These are phyloP conservation scores for Parotia lawesii DNA, from an alignment of 2,113 vertebrate species.

Conservation along the genomic window DNA sequence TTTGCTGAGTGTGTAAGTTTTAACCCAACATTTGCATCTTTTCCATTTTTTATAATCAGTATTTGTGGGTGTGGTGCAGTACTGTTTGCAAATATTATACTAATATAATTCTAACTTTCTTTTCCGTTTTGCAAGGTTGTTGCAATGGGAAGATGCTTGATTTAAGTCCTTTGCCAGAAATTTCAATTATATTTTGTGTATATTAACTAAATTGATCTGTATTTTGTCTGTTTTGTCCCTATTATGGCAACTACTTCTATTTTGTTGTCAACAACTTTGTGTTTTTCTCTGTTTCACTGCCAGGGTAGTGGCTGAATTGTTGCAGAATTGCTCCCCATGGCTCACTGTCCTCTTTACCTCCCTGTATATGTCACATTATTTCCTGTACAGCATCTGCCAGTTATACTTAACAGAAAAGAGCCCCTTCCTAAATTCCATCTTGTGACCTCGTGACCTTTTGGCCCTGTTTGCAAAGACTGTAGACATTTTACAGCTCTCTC, in stretches of 20 bases:
- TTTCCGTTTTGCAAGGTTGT: not conserved
- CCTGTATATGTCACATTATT: not conserved
- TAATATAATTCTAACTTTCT: not conserved
- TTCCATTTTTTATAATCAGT: not conserved
- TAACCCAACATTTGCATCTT: not conserved
- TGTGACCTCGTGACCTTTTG: not conserved
- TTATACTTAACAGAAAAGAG: not conserved
- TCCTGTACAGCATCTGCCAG: not conserved
- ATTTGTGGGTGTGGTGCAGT: not conserved
- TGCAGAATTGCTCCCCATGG: not conserved
- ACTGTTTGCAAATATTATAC: not conserved
- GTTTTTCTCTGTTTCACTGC: not conserved
- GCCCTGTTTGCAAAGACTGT: not conserved
- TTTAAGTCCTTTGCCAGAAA: not conserved
- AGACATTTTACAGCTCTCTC: not conserved
- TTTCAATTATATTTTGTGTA: not conserved
- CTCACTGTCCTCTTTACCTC: not conserved
- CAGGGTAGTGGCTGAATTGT: not conserved
- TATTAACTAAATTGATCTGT: not conserved
- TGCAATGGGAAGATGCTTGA: not conserved
- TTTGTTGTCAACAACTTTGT: not conserved
- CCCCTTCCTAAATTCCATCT: not conserved
- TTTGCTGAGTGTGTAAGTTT: not conserved
- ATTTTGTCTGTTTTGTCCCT: not conserved
- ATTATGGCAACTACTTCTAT: not conserved